Evolutionary conservation across 2,888 invertebrate genomes (phyloP).

Genomic region (Diplazon laetatorius): DNA sequence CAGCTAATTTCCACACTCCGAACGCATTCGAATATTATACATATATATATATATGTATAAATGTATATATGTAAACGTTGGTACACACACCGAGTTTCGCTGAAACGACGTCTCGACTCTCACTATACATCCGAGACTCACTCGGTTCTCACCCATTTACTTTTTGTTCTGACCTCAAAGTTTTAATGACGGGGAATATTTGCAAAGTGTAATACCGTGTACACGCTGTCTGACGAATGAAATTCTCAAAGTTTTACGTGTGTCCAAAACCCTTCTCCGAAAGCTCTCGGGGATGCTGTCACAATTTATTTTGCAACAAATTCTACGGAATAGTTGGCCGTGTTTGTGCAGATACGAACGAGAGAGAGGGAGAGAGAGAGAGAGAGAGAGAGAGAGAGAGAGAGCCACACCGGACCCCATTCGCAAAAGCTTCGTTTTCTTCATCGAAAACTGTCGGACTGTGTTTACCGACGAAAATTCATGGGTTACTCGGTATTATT

Average conservation of each 20-base stretch:
- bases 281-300: constrained; percentile 21
- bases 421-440: background rate
- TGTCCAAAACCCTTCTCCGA: constrained; percentile 34
- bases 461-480: no score
- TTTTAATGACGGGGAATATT: constrained; percentile 61
- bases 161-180: constrained; percentile 52
- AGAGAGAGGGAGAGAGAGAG: no score
- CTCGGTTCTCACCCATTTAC: constrained; percentile 19
- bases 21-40: background rate
- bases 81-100: background rate
- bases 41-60: no score
- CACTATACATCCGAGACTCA: no score
- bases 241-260: constrained; percentile 49
- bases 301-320: constrained; percentile 28
- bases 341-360: no score
- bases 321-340: constrained; percentile 14
- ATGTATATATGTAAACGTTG: no score
- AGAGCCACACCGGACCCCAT: no score
- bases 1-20: background rate
- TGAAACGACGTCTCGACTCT: constrained; percentile 15
- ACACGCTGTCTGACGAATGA: constrained; percentile 52
- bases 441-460: background rate
- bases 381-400: no score
- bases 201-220: constrained; percentile 56
- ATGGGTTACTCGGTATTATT: no score